Evolutionary conservation across 2,113 vertebrate species (phyloP), one percentile per base, ranked within the genome.

Genomic region (Hylia prasina): DNA sequence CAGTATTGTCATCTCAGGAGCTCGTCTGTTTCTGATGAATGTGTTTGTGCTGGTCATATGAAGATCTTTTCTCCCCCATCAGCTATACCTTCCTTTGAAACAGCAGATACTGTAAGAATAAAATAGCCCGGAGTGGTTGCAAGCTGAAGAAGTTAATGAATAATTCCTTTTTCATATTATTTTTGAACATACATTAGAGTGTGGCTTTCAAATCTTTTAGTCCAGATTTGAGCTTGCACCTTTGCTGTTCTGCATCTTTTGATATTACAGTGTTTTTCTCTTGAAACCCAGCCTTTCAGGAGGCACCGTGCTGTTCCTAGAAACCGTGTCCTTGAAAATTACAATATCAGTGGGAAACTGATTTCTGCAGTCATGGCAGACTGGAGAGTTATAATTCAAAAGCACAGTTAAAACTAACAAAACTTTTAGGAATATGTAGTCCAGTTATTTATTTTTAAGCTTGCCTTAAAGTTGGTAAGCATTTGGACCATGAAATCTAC

Each of bases 81-180:
- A 91, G n/a, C 51, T 88, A 76, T 83, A 73, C 82, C 44, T 88
- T 89, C 86, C 80, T 96, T 94, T 96, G 96, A 95, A 94, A 92
- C 35, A 40, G 25, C 69, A 75, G 71, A 80, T 73, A 50, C 63
- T 61, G 15, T 50, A 84, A 80, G 85, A 92, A 89, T 71, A 94
- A 94, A 96, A 95, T 68, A 93, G 88, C 93, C 94, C 27, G 76
- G 44, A 95, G 90, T 64, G 1, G 37, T 61, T 92, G 51, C 56
- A 78, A 85, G 58, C 87, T 88, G 92, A 70, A 96, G 81, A 93
- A 94, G 79, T 95, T 96, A 97, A 96, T 96, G 93, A 97, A 95
- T 96, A 95, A 95, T 95, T 95, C 93, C 40, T 93, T 93, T 96
- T 90, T 88, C 3, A 1, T 77, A 60, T 90, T 90, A 53, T 51